Evolutionary conservation across 2,797 vertebrate species (phyloP).

Genomic region (Staurois parvus): DNA sequence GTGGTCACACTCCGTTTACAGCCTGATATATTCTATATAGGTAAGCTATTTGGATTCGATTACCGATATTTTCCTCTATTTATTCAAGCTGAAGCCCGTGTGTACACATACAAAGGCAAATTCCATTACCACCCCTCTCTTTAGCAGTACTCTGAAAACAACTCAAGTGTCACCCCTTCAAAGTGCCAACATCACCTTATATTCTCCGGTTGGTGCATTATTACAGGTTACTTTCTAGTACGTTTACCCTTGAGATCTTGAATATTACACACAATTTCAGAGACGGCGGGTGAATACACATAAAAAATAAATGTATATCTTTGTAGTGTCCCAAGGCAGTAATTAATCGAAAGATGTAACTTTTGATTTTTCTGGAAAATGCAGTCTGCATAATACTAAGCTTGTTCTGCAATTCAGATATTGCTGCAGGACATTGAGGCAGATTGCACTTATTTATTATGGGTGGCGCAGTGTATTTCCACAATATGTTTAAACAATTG

Average conservation of each 20-base stretch:
- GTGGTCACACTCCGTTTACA: too few species aligned
- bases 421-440: slow-evolving; percentile 53
- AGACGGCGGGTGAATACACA: slow-evolving; percentile 7
- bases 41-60: too few species aligned
- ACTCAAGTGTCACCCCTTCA: too few species aligned
- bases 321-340: slow-evolving; percentile 34
- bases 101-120: too few species aligned
- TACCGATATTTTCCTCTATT: too few species aligned
- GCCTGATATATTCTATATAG: too few species aligned
- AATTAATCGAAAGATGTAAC: slow-evolving; percentile 44
- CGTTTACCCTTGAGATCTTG: background rate
- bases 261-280: slow-evolving; percentile 10
- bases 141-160: too few species aligned
- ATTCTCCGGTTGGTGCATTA: background rate
- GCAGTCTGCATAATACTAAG: slow-evolving; percentile 23
- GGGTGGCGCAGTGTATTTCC: slow-evolving; percentile 24
- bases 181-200: too few species aligned
- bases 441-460: slow-evolving; percentile 60
- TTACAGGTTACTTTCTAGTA: background rate
- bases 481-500: slow-evolving; percentile 57
- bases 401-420: slow-evolving; percentile 51
- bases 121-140: too few species aligned
- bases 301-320: slow-evolving; percentile 44
- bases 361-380: slow-evolving; percentile 22
- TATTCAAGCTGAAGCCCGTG: too few species aligned